A percentile compares a stretch with the other conserved stretches of the same genome.
Evolutionary conservation across 2,113 vertebrate species (phyloP).

Genomic region (Sinocyclocheilus anophthalmus): DNA sequence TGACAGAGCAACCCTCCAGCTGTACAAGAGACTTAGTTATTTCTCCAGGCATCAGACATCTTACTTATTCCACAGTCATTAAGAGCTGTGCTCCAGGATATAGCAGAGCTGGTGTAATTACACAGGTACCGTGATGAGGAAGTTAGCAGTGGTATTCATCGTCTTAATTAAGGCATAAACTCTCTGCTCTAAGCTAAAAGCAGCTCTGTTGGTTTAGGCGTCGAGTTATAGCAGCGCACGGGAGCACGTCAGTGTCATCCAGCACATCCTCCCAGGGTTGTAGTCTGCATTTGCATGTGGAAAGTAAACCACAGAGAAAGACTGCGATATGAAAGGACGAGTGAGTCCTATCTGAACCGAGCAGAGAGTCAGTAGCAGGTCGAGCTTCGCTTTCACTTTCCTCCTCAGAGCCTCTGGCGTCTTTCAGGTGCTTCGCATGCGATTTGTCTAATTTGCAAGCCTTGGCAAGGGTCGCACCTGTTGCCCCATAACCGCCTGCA

Average conservation of each 20-base stretch:
- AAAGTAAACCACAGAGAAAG: constrained; percentile 34
- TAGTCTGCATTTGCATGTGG: constrained; percentile 39
- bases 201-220: constrained; percentile 40
- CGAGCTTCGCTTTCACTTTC: neutral
- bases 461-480: constrained; percentile 70
- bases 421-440: constrained; percentile 70
- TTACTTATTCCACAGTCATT: constrained; percentile 57
- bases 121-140: constrained; percentile 53
- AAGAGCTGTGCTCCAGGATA: constrained; percentile 52
- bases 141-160: constrained; percentile 52
- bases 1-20: constrained; percentile 47
- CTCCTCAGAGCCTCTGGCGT: constrained; percentile 50
- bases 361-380: neutral
- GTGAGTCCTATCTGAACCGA: neutral
- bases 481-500: constrained; percentile 71
- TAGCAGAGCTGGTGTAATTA: constrained; percentile 58
- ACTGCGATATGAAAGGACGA: constrained; percentile 15
- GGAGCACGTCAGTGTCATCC: neutral
- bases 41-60: constrained; percentile 56
- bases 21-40: constrained; percentile 51
- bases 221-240: constrained; percentile 3
- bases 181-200: constrained; percentile 50
- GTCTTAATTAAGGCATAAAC: constrained; percentile 61
- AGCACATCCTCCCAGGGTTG: constrained; percentile 1
- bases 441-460: constrained; percentile 76